Base-by-base conservation (phyloP, 2,888 invertebrate species). In the Troides oblongomaculatus region DNA sequence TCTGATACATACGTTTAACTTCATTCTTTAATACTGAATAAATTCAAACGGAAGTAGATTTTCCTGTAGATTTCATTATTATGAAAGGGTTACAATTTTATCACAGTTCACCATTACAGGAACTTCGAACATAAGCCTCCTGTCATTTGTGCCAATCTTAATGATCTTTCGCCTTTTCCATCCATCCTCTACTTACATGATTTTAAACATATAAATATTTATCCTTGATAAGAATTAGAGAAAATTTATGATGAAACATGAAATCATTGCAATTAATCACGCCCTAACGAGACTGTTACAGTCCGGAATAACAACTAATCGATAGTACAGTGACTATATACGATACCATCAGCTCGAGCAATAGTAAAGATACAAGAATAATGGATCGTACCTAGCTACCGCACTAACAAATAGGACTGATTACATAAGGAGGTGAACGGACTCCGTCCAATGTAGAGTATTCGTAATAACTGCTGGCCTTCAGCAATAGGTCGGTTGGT, bases 371-470 rank as follows among this genome's bases (percentile, higher is more conserved):
- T 62, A 58, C 46, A 43, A 43, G 58, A 39, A 59, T 65, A 66
- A 66, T 70, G 23, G 43, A 67, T 57, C 30, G 65, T 58, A 65
- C 66, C 69, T 70, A 68, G 53, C 68, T 60, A 63, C 50, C 62
- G 50, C 50, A 50, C 65, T 62, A 67, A 64, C 70, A 71, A 70
- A 66, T 67, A 64, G 64, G 57, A 67, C 64, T 67, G 70, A 71
- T 71, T 71, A 64, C 62, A 67, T 71, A 67, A 71, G 53, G 61
- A 70, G 70, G 70, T 71, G 67, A 71, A 71, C 64, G 70, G 68
- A 64, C 70, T 67, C 61, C 50, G 67, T 61, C 61, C 67, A 69
- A 57, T 69, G 60, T 66, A 25, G 66, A 64, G 59, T 67, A 62
- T 68, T 62, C 64, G 64, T 71, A 71, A 71, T 68, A 71, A 70